A percentile compares a stretch with the other conserved stretches of the same genome.
Evolutionary conservation across 2,113 vertebrate genomes (phyloP).

Genomic region (Pelmatolapia mariae): DNA sequence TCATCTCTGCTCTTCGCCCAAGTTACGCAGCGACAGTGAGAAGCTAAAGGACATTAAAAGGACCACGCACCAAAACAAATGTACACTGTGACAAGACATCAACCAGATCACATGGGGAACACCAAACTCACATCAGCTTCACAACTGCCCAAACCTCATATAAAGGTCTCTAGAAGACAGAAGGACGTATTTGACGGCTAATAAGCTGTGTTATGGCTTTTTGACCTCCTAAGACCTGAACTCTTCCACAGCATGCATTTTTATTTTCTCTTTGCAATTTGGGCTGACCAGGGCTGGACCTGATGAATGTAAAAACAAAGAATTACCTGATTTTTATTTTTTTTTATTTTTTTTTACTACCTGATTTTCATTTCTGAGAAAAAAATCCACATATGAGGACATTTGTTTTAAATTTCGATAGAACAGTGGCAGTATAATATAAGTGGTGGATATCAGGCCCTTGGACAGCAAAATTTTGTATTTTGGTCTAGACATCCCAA

Average conservation of each 20-base stretch:
- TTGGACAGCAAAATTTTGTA: background rate
- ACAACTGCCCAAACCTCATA: rapidly evolving
- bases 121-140: background rate
- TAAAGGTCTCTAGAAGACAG: background rate
- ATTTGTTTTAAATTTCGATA: rapidly evolving
- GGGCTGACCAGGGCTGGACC: background rate
- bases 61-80: background rate
- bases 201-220: background rate
- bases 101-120: background rate
- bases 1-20: background rate
- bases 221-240: background rate
- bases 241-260: background rate
- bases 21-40: background rate
- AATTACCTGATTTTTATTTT: rapidly evolving
- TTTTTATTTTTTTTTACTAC: background rate
- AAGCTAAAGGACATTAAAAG: background rate
- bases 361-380: rapidly evolving
- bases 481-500: background rate
- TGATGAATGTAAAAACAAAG: background rate
- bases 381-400: background rate
- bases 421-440: background rate
- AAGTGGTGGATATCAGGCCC: background rate
- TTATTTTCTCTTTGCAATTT: background rate
- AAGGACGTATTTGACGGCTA: rapidly evolving
- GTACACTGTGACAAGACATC: background rate